Percentiles rank a stretch among this genome's conserved stretches.
Conservation (phyloP, 2,888 invertebrate species). For the Mesorhabditis sp. region DNA sequence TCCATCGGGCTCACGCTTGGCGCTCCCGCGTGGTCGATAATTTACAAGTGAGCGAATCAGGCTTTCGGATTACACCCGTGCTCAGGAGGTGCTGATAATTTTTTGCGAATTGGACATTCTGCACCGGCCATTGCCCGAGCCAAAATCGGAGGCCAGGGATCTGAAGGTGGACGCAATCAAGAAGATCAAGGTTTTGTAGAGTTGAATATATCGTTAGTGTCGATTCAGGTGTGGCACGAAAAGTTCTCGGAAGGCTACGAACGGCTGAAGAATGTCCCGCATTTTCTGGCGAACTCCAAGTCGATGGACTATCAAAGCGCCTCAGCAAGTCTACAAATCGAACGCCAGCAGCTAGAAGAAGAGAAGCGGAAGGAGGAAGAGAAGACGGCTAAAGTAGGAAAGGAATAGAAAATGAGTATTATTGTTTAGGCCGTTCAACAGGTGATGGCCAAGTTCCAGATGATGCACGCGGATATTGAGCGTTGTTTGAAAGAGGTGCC, state of each 20-base stretch:
- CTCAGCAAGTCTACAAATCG: neutral
- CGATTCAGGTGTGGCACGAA: neutral
- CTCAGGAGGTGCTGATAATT: slow-evolving; percentile 41
- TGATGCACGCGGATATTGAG: neutral
- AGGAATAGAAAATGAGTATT: neutral
- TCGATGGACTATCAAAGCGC: neutral
- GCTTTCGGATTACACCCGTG: slow-evolving; percentile 1
- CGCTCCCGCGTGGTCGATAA: neutral
- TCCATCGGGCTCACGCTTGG: neutral
- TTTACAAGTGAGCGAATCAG: neutral
- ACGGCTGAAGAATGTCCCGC: slow-evolving; percentile 2
- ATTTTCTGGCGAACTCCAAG: neutral
- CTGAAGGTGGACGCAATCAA: slow-evolving; percentile 30
- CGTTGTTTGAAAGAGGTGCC: neutral
- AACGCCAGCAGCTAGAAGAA: neutral
- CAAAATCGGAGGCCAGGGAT: slow-evolving; percentile 26
- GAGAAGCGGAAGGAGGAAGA: neutral
- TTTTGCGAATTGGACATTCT: slow-evolving; percentile 43
- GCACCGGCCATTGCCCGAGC: slow-evolving; percentile 41
- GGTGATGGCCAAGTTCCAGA: neutral
- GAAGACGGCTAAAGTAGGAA: slow-evolving; percentile 1
- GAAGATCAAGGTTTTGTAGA: neutral
- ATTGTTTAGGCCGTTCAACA: neutral
- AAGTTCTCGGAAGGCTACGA: neutral
- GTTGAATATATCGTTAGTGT: too few relatives aligned